phyloP scores from a whole-genome alignment of 2,113 vertebrate genomes.

The Asarcornis scutulata region DNA sequence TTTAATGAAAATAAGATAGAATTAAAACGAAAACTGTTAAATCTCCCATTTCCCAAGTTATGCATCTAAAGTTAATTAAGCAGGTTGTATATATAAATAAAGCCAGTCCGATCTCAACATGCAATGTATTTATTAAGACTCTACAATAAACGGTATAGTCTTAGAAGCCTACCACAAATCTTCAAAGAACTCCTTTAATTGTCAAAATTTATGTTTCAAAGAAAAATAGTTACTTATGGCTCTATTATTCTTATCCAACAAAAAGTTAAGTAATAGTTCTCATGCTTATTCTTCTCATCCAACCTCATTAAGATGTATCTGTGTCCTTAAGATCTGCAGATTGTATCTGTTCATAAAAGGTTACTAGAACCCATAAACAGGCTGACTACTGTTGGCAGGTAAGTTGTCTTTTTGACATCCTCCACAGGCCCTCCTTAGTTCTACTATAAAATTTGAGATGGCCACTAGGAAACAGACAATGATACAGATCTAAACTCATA shows the following conservation, averaged over 20 bases:
- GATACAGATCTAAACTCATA: background rate
- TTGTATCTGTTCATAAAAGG: background rate
- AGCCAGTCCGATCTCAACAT: background rate
- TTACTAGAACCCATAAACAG: background rate
- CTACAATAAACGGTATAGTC: background rate
- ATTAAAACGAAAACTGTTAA: background rate
- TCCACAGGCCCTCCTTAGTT: background rate
- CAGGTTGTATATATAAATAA: background rate
- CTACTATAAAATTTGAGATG: background rate
- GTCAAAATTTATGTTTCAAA: background rate
- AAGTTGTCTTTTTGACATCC: background rate
- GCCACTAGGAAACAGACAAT: background rate
- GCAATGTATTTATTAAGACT: background rate
- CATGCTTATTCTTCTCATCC: background rate
- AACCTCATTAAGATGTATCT: background rate
- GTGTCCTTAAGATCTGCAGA: background rate
- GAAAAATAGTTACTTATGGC: background rate
- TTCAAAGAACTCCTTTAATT: background rate
- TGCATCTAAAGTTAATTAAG: background rate
- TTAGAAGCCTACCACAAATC: background rate
- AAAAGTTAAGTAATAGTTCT: background rate
- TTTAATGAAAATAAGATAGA: fast-evolving
- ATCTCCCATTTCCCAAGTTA: background rate
- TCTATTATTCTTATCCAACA: background rate
- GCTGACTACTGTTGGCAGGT: background rate